Evolutionary conservation across 2,113 vertebrate genomes (phyloP).

Genomic region (Orientallactaga bullata): DNA sequence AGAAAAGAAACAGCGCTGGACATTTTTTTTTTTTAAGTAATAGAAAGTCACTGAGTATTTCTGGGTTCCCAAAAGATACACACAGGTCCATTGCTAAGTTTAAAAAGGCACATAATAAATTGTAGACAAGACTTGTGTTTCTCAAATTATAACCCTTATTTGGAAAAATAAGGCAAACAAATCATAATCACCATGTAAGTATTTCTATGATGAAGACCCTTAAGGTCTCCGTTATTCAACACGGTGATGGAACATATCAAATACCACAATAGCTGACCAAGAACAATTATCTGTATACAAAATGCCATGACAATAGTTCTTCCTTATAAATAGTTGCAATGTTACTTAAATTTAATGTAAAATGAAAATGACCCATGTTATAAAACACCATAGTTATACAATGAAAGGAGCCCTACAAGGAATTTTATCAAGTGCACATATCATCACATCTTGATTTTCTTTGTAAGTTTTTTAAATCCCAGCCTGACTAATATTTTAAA

Average conservation of each 20-base stretch:
- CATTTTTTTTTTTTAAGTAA: conserved; percentile 3
- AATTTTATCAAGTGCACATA: not conserved
- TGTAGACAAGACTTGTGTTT: conserved; percentile 56
- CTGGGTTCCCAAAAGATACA: not conserved
- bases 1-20: not conserved
- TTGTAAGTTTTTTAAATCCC: not conserved
- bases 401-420: not conserved
- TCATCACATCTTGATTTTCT: conserved; percentile 16
- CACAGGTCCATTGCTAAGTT: not conserved
- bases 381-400: not conserved
- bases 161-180: conserved; percentile 43
- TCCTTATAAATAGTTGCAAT: not conserved
- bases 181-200: conserved; percentile 22
- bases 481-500: not conserved
- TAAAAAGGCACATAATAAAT: conserved; percentile 21
- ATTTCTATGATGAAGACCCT: conserved; percentile 4
- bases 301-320: conserved; percentile 29
- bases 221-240: conserved; percentile 41
- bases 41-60: conserved; percentile 2
- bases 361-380: conserved; percentile 5
- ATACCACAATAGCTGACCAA: conserved; percentile 34
- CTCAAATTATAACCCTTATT: conserved; percentile 21
- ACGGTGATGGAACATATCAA: not conserved
- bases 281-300: conserved; percentile 36
- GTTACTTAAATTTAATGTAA: not conserved